A percentile compares a stretch with the other conserved stretches of the same genome.
These are phyloP conservation scores for Chiloscyllium plagiosum DNA, from an alignment of 2,113 vertebrate species.

Conservation along the genomic window DNA sequence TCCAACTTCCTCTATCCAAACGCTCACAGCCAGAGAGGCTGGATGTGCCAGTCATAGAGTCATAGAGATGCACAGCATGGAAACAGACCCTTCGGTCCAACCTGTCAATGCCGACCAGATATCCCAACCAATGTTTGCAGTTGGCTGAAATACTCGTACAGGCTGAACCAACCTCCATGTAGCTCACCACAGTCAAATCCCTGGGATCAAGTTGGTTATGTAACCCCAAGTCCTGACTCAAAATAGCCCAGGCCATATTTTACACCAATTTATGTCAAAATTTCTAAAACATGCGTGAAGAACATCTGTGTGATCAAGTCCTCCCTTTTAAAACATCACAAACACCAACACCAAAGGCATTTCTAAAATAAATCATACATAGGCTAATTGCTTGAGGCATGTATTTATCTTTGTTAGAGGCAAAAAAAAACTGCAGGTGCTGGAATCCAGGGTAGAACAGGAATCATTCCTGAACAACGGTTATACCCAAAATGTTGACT, in stretches of 20 bases:
- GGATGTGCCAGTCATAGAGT: no score
- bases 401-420: background rate
- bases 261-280: background rate
- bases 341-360: background rate
- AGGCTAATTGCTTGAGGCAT: background rate
- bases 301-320: background rate
- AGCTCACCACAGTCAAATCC: background rate
- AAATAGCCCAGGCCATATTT: background rate
- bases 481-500: no score
- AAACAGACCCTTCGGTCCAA: no score
- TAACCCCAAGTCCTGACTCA: background rate
- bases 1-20: background rate
- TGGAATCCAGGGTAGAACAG: no score
- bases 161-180: background rate
- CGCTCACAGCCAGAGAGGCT: no score
- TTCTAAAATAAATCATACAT: background rate
- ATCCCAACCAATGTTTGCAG: background rate
- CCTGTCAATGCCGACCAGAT: no score
- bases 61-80: no score
- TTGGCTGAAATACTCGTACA: background rate
- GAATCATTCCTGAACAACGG: no score
- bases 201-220: background rate
- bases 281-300: background rate
- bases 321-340: background rate
- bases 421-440: no score